These are phyloP conservation scores for Bemisia tabaci DNA, from an alignment of 1,140 invertebrate species.

Conservation along the genomic window DNA sequence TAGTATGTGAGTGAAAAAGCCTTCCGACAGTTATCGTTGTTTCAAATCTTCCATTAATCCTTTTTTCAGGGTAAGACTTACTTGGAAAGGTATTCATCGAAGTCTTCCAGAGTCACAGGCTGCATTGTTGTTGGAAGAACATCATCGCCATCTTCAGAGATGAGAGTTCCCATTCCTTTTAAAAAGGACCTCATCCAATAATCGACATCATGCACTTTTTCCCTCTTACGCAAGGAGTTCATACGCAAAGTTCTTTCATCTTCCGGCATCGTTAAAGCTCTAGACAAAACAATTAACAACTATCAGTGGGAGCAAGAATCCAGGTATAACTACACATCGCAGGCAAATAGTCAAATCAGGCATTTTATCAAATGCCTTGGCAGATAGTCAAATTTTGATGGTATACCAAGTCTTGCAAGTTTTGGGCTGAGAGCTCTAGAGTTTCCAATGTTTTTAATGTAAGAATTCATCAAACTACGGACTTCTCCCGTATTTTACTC, in stretches of 20 bases:
- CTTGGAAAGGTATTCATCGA: slow-evolving; percentile 71
- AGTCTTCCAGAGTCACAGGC: slow-evolving; percentile 72
- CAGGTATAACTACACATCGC: too few relatives aligned
- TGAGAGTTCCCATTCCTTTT: slow-evolving; percentile 65
- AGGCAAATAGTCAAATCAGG: too few relatives aligned
- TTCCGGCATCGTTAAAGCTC: slow-evolving; percentile 76
- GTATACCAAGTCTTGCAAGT: slow-evolving; percentile 2
- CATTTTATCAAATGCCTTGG: too few relatives aligned
- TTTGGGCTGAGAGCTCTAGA: too few relatives aligned
- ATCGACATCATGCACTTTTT: slow-evolving; percentile 70
- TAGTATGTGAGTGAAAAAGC: too few relatives aligned
- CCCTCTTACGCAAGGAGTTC: slow-evolving; percentile 66
- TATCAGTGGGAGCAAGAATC: too few relatives aligned
- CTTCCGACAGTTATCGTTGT: too few relatives aligned
- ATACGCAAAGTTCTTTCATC: slow-evolving; percentile 75
- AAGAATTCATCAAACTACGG: too few relatives aligned
- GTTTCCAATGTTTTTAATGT: too few relatives aligned
- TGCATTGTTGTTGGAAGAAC: slow-evolving; percentile 70
- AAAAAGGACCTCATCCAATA: slow-evolving; percentile 81
- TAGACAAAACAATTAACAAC: background rate
- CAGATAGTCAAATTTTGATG: background rate
- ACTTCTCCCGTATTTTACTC: too few relatives aligned
- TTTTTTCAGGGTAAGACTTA: too few relatives aligned
- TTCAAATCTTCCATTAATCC: too few relatives aligned
- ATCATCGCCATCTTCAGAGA: slow-evolving; percentile 58